Evolutionary conservation across 35 echinoderm and acorn worm genomes (phyloP).

Genomic region (Ophioderma brevispina): DNA sequence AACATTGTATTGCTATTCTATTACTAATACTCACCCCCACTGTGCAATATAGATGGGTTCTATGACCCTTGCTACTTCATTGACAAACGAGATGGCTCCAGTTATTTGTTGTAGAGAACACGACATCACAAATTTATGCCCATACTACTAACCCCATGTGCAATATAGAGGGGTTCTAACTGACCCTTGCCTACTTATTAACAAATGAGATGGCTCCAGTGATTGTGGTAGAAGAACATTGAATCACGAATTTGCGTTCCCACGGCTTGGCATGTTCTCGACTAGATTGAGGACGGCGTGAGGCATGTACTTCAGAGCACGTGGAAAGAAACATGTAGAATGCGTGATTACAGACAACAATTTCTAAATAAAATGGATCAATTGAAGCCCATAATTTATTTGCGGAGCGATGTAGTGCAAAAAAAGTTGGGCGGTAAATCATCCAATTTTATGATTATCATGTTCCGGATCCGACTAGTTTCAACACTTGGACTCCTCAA

Average conservation of each 20-base stretch:
- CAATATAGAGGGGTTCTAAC: neutral
- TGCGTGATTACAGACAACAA: neutral
- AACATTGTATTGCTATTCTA: no score
- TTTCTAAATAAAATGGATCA: neutral
- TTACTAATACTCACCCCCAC: slow-evolving; percentile 97
- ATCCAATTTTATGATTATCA: no score
- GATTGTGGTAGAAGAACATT: no score
- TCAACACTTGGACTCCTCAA: no score
- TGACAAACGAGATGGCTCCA: slow-evolving; percentile 97
- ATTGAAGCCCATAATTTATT: neutral
- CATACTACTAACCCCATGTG: neutral
- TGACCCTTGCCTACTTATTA: neutral
- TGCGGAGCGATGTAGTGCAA: no score
- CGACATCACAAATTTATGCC: slow-evolving; percentile 61
- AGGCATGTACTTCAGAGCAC: slow-evolving; percentile 98
- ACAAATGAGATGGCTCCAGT: neutral
- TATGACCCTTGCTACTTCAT: slow-evolving; percentile 92
- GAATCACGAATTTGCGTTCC: slow-evolving; percentile 95
- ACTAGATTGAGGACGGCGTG: slow-evolving; percentile 98
- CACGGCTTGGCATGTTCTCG: slow-evolving; percentile 99
- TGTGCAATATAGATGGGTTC: slow-evolving; percentile 97
- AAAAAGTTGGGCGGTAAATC: no score
- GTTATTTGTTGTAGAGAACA: slow-evolving; percentile 97
- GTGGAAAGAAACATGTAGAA: slow-evolving; percentile 3
- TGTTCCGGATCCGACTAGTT: no score